Conservation (phyloP, 2,888 invertebrate genomes). For the Pegoplata infirma region DNA sequence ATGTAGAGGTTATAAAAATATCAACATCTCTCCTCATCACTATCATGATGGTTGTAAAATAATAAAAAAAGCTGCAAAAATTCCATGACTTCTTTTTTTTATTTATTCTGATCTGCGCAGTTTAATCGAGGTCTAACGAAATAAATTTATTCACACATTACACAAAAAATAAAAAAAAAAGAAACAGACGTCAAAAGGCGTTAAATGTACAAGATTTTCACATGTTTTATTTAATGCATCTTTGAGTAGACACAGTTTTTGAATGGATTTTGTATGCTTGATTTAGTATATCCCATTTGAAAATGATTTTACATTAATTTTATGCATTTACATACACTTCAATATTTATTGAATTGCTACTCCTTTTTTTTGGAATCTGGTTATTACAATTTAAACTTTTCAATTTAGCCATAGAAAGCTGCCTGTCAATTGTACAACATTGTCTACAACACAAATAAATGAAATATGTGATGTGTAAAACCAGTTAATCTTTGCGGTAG, state of each 20-base stretch:
- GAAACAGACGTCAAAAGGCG: conserved; percentile 54
- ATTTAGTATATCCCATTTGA: conserved; percentile 53
- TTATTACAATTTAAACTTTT: not conserved
- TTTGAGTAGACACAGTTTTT: conserved; percentile 50
- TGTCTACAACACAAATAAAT: not conserved
- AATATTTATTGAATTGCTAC: not conserved
- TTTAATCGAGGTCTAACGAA: conserved; percentile 10
- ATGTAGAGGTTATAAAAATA: no score
- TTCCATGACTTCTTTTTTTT: conserved; percentile 26
- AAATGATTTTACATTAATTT: conserved; percentile 39
- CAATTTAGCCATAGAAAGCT: conserved; percentile 17
- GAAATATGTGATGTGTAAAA: not conserved
- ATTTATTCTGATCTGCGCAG: no score
- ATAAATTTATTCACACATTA: conserved; percentile 47
- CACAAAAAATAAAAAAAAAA: not conserved
- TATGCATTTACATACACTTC: not conserved
- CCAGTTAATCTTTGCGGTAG: conserved; percentile 19
- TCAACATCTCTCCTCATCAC: conserved; percentile 25
- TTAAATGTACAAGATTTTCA: conserved; percentile 61
- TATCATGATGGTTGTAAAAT: conserved; percentile 6
- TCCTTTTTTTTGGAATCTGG: not conserved
- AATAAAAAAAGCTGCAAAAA: conserved; percentile 22
- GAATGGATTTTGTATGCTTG: conserved; percentile 39
- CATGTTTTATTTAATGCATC: conserved; percentile 60
- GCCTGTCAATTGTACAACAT: not conserved